Evolutionary conservation across 2,797 vertebrate species (phyloP).

Genomic region (Eulemur rubriventer): DNA sequence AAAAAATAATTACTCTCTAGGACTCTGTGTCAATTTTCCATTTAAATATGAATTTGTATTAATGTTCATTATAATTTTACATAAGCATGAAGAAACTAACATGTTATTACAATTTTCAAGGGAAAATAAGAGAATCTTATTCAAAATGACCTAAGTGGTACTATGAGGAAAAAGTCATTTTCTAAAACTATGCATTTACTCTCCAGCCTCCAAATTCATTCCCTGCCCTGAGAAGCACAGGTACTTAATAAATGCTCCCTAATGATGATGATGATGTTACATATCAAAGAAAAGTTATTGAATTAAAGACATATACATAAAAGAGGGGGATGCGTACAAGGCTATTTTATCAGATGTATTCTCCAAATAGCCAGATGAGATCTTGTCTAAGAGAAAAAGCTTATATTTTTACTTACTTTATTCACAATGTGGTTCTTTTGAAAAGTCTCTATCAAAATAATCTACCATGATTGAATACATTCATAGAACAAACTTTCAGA

Average conservation of each 20-base stretch:
- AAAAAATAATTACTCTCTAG: conserved; percentile 22
- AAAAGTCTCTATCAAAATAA: conserved; percentile 20
- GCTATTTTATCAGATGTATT: background rate
- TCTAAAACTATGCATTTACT: background rate
- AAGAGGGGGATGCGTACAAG: background rate
- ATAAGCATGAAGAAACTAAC: conserved; percentile 8
- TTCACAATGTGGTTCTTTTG: background rate
- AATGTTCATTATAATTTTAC: conserved; percentile 34
- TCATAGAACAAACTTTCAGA: conserved; percentile 5
- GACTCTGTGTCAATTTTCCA: conserved; percentile 25
- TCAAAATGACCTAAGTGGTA: background rate
- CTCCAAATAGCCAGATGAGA: background rate
- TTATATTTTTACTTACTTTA: background rate
- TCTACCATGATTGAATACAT: background rate
- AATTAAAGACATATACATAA: background rate
- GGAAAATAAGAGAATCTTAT: background rate
- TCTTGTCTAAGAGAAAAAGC: background rate
- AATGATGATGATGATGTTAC: background rate
- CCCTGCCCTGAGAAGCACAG: background rate
- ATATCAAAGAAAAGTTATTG: background rate
- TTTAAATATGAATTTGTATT: conserved; percentile 46
- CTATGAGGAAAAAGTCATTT: background rate
- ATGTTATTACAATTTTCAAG: background rate
- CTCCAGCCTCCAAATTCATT: background rate
- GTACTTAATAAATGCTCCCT: background rate